Base-by-base conservation (phyloP, 2,888 invertebrate species). In the Caenorhabditis angaria region DNA sequence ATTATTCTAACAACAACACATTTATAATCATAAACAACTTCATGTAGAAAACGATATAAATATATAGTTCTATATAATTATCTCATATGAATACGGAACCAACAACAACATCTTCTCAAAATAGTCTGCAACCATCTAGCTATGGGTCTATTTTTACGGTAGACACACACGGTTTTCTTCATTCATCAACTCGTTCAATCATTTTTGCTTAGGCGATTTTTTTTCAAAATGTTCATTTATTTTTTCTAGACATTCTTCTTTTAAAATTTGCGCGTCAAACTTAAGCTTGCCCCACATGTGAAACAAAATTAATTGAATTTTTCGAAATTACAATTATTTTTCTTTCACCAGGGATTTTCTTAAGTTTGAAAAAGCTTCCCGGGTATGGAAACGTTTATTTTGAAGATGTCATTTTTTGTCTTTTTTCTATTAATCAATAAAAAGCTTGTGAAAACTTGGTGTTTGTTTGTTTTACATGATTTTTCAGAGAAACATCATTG, bases 351-450 rank as follows among this genome's bases (percentile, higher is more conserved):
- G 63, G 68, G 69, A 72, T 60, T 67, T 41, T 72, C 75, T 77
- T 72, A 72, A 67, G 71, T 61, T 27, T 62, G 77, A 71, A 70
- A 65, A 61, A 57, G 78, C 78, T 78, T 76, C 78, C 75, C 78
- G 78, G 78, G 78, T 78, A 75, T 75, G 78, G 78, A 76, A 71
- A 75, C 75, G 61, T 18, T 68, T 65, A 41, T 58, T 41, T 47
- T 25, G 58, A 58, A 58, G 74, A 75, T 77, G 77, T 77, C 75
- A 2, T 32, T 29, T 24, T 54, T 22, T 50, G 24, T 22, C 2
- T 22, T 22, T 18, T 50, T 50, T 50, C 4, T 20, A 24, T 50
- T 50, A 10, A 22, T 50, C 24, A 24, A 50, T 50, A 50, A 41
- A 41, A 18, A 18, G 14, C 41, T n/a, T n/a, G n/a, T n/a, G n/a